Base-by-base conservation (phyloP, 2,888 invertebrate species). In the Protodeltote pygarga region DNA sequence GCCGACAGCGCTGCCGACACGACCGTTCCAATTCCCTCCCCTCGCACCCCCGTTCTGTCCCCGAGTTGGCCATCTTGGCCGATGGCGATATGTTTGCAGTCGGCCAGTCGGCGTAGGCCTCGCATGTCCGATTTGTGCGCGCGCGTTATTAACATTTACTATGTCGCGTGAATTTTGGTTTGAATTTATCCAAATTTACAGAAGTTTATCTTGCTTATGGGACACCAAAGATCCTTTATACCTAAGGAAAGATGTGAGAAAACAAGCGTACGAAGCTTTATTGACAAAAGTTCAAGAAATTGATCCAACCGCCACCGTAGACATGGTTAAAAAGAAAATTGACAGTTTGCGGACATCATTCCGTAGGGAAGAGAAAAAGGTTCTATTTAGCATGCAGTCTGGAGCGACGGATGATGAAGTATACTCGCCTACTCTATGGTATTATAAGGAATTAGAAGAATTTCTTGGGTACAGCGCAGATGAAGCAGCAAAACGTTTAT, bases 151-250 rank as follows among this genome's bases (percentile, higher is more conserved):
- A 17, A n/a, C 11, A 8, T 13, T 33, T 2, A 19, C 15, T 2
- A 50, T 50, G 51, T 50, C 65, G 13, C 65, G 65, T 3, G 39
- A 60, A 9, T 51, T 50, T 19, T 60, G 57, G 65, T 34, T 21
- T 19, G 52, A 60, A 3, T 65, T 65, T 5, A 27, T 61, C 4
- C 39, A 46, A 8, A 8, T 65, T 0, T 53, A 60, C 9, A 46
- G 25, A 40, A 60, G 62, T 31, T 53, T 29, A 21, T 37, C 61
- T n/a, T 39, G 61, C 2, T 2, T 65, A 1, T 58, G 57, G 57
- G 57, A 58, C 3, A 6, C 11, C 0, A 58, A 55, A 9, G 40
- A 55, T 13, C 57, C 57, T 1, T 6, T n/a, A 1, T 58, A 58
- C 3, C 5, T 34, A 2, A 17, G 21, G 5, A 40, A 32, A 11